Evolutionary conservation across 2,797 vertebrate genomes (phyloP).

Genomic region (Eulemur coronatus): DNA sequence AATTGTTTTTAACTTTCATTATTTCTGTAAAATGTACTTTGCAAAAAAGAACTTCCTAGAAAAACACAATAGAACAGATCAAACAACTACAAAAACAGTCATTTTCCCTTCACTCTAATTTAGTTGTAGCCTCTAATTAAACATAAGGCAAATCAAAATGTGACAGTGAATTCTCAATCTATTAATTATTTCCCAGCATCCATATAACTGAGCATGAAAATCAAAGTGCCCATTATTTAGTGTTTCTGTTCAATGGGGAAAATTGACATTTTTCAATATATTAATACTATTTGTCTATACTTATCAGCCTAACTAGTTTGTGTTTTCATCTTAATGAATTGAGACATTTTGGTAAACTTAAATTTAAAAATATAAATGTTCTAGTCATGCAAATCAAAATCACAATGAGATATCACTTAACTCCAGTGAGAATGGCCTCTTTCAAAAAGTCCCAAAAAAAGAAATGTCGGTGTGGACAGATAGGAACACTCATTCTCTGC

Average conservation of each 20-base stretch:
- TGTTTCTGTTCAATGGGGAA: not conserved
- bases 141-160: not conserved
- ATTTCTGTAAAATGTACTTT: not conserved
- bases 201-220: not conserved
- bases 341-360: not conserved
- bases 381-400: too few species aligned
- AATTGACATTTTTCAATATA: not conserved
- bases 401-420: too few species aligned
- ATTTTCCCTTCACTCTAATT: not conserved
- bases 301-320: not conserved
- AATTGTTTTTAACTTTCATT: not conserved
- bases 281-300: not conserved
- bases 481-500: too few species aligned
- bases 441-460: too few species aligned
- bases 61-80: not conserved
- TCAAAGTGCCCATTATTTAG: not conserved
- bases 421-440: too few species aligned
- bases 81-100: not conserved
- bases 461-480: too few species aligned
- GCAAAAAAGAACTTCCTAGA: not conserved
- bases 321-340: not conserved
- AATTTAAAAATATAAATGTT: not conserved
- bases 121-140: not conserved
- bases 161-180: not conserved
- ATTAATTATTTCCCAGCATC: not conserved